Evolutionary conservation across 2,888 invertebrate genomes (phyloP).

Genomic region (Chrysodeixis includens): DNA sequence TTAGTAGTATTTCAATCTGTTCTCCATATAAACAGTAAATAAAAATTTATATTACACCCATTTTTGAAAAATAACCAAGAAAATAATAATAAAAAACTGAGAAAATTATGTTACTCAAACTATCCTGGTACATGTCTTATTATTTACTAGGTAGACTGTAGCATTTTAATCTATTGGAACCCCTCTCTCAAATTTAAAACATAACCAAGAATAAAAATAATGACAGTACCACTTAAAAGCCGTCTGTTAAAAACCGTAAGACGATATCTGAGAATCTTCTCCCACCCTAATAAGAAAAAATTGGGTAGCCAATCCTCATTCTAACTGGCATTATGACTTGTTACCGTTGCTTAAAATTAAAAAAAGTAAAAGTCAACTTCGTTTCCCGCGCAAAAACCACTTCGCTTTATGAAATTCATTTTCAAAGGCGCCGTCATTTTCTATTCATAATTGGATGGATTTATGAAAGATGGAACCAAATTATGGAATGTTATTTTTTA

Average conservation of each 20-base stretch:
- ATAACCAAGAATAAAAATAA: not conserved
- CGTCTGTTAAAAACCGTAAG: not conserved
- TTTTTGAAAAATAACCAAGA: no score
- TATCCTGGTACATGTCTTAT: no score
- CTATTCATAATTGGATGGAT: not conserved
- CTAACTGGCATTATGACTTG: not conserved
- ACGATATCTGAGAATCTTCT: not conserved
- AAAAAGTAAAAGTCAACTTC: constrained; percentile 3
- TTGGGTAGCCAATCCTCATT: not conserved
- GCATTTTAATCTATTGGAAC: no score
- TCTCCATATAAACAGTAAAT: no score
- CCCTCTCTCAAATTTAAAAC: no score
- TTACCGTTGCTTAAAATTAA: constrained; percentile 4
- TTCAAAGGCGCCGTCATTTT: constrained; percentile 3
- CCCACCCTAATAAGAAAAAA: not conserved
- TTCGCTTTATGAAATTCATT: constrained; percentile 6
- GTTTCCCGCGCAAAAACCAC: not conserved
- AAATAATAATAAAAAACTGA: no score
- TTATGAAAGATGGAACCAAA: not conserved
- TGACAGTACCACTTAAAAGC: not conserved
- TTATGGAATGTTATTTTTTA: not conserved
- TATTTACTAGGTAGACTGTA: no score
- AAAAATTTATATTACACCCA: no score
- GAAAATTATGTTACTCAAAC: no score
- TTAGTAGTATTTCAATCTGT: no score